Base-by-base conservation (phyloP, 2,797 vertebrate species). In the Loris lydekkerianus region DNA sequence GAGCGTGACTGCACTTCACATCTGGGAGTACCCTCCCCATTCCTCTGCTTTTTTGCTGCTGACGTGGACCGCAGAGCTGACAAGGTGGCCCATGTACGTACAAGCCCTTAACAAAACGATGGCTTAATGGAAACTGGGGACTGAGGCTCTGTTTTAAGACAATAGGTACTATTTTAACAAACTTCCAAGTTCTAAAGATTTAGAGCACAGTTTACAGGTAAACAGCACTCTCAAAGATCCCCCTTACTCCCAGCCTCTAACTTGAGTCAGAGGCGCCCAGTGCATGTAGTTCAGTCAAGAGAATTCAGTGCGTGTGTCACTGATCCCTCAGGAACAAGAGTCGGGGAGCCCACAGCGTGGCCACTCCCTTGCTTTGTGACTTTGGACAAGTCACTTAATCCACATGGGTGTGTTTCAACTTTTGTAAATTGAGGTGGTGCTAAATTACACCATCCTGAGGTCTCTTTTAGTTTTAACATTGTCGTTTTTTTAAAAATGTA, bases 121-220 rank as follows among this genome's bases (percentile, higher is more conserved):
- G 31, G 60, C 69, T 94, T 91, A 72, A 76, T 76, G 92, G 89
- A 94, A 88, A 13, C 25, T 86, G 75, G 49, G 34, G 10, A 43
- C 43, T 46, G 49, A 40, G 88, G 31, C 60, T 93, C 73, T 95
- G 78, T 67, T 88, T 94, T 58, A 96, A 72, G n/a, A 83, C 94
- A 95, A 77, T 37, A 25, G 81, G 25, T 80, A 53, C 80, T 82
- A 63, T 92, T 95, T 95, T 76, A 95, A 92, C 70, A 94, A 94
- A 94, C 25, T 81, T 85, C 58, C 23, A 77, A 89, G 86, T 92
- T 53, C 75, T 67, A 84, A 89, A 91, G 65, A 82, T 73, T 89
- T 63, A 83, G 21, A 92, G 31, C 70, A 56, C 1, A 70, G 18
- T 92, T 76, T 88, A 56, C 58, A 85, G 31, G 70, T 77, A 85